phyloP scores from a whole-genome alignment of 2,888 invertebrate species.

The Volucella inanis region DNA sequence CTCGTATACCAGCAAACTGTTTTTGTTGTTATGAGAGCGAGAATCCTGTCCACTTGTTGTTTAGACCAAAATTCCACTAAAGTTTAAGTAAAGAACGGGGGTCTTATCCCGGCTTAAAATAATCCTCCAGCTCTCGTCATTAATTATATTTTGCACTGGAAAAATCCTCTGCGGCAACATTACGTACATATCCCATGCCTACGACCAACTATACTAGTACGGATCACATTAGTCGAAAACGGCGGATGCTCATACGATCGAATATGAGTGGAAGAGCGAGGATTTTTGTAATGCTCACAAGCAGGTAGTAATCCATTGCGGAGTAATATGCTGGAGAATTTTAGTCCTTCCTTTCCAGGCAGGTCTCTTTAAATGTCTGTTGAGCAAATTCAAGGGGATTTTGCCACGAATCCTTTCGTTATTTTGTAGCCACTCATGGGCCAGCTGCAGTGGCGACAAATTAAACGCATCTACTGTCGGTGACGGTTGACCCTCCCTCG shows the following conservation, averaged over 20 bases:
- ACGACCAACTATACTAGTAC: slow-evolving; percentile 14
- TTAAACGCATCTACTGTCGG: slow-evolving; percentile 32
- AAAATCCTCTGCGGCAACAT: slow-evolving; percentile 66
- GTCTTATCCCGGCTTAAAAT: slow-evolving; percentile 56
- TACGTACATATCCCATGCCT: slow-evolving; percentile 51
- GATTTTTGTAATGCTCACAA: slow-evolving; percentile 23
- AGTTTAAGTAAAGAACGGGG: slow-evolving; percentile 47
- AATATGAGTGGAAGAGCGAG: slow-evolving; percentile 14
- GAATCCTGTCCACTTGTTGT: slow-evolving; percentile 58
- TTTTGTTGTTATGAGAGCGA: neutral
- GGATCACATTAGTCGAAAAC: slow-evolving; percentile 16
- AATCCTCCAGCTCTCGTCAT: slow-evolving; percentile 45
- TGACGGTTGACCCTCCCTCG: neutral
- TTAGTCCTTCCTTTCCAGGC: neutral
- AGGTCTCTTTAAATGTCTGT: neutral
- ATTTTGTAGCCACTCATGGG: slow-evolving; percentile 70
- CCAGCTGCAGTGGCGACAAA: slow-evolving; percentile 55
- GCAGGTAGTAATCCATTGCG: slow-evolving; percentile 68
- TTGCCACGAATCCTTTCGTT: slow-evolving; percentile 62
- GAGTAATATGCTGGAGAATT: slow-evolving; percentile 43
- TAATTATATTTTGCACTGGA: slow-evolving; percentile 50
- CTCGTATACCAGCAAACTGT: too few species aligned
- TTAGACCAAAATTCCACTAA: slow-evolving; percentile 62
- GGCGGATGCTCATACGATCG: neutral
- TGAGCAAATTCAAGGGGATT: slow-evolving; percentile 46